Conservation (phyloP, 2,888 invertebrate genomes). For the Harmothoe impar region DNA sequence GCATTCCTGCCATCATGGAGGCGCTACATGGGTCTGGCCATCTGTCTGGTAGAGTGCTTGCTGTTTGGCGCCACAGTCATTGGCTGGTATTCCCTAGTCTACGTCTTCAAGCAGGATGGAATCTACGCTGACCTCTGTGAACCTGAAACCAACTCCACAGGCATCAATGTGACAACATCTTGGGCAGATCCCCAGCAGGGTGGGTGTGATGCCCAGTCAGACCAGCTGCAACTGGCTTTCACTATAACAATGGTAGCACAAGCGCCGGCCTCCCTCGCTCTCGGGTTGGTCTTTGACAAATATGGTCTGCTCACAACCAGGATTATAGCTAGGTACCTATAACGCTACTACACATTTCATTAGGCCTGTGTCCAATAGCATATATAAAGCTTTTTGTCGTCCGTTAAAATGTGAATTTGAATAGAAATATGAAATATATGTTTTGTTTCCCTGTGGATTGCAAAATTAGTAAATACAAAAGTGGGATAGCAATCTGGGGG, state of each 20-base stretch:
- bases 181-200: not conserved
- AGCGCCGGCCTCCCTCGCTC: not conserved
- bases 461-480: no score
- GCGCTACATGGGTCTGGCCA: not conserved
- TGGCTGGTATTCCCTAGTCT: conserved; percentile 6
- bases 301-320: not conserved
- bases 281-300: not conserved
- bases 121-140: not conserved
- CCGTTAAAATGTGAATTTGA: no score
- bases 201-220: not conserved
- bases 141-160: not conserved
- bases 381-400: no score
- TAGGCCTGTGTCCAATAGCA: no score
- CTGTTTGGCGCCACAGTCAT: not conserved
- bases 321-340: not conserved
- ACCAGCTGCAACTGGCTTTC: not conserved
- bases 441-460: no score
- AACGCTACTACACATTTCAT: no score
- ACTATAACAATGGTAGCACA: not conserved
- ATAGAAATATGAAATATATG: no score
- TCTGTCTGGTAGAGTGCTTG: not conserved
- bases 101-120: not conserved
- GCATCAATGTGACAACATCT: not conserved
- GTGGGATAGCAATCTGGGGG: no score
- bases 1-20: not conserved